Conservation (phyloP, 2,113 vertebrate genomes). For the Pedionomus torquatus region DNA sequence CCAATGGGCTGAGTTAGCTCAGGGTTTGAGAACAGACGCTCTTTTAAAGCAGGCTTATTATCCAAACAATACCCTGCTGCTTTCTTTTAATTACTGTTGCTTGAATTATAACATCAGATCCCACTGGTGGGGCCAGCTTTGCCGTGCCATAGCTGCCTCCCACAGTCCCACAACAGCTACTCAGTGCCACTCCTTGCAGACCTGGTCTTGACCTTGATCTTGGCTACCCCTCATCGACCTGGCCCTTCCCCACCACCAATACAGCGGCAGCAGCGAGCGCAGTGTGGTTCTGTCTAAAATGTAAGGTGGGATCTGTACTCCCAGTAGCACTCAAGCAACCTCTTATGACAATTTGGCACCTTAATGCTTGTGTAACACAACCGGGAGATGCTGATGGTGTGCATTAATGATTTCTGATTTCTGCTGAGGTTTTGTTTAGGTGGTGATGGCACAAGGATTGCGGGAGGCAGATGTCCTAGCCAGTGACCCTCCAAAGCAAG, state of each 20-base stretch:
- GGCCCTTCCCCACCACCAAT: not conserved
- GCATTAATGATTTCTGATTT: not conserved
- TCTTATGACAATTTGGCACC: not conserved
- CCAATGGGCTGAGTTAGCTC: not conserved
- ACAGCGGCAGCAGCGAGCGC: accelerated
- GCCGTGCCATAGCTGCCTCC: not conserved
- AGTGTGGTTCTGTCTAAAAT: not conserved
- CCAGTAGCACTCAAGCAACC: not conserved
- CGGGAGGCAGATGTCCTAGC: not conserved
- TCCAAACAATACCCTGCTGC: not conserved
- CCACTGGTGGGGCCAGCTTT: not conserved
- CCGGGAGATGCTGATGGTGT: not conserved
- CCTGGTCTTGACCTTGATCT: not conserved
- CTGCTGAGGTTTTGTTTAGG: not conserved
- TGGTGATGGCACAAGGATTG: not conserved
- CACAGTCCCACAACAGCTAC: not conserved
- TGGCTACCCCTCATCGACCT: not conserved
- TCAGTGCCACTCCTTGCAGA: not conserved
- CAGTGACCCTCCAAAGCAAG: not conserved
- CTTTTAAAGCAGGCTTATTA: not conserved
- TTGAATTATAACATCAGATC: not conserved
- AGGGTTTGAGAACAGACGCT: not conserved
- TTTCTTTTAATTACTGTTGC: not conserved
- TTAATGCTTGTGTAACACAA: not conserved
- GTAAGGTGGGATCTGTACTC: not conserved